These are phyloP conservation scores for Drosophila pandora DNA, from an alignment of 1,140 invertebrate genomes.

Conservation along the genomic window DNA sequence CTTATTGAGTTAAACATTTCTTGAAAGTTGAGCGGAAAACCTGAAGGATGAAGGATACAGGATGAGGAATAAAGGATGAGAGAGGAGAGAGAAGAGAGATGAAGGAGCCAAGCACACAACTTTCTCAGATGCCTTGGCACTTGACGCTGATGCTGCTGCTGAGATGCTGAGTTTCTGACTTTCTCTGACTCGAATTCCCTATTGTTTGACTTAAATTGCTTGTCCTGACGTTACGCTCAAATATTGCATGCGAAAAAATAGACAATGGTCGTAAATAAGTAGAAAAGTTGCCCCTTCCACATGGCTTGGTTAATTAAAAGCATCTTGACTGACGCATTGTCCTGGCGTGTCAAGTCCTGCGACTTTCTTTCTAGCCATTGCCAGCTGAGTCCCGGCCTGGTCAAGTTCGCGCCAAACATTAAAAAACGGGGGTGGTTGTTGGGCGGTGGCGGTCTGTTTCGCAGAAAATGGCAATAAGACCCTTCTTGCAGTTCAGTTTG, in stretches of 20 bases:
- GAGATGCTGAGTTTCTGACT: not conserved
- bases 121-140: conserved; percentile 33
- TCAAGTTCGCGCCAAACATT: conserved; percentile 52
- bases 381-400: conserved; percentile 38
- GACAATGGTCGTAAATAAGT: conserved; percentile 58
- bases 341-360: conserved; percentile 47
- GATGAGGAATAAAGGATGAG: not conserved
- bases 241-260: conserved; percentile 65
- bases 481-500: conserved; percentile 13
- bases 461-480: conserved; percentile 3
- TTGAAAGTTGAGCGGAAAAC: conserved; percentile 32
- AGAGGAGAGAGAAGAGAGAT: not conserved
- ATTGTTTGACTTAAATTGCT: conserved; percentile 57
- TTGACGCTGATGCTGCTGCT: conserved; percentile 31
- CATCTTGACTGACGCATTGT: conserved; percentile 54
- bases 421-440: conserved; percentile 11
- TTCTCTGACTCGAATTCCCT: conserved; percentile 40
- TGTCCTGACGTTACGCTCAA: conserved; percentile 54
- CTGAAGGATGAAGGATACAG: conserved; percentile 1
- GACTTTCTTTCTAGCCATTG: conserved; percentile 24
- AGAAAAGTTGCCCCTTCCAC: conserved; percentile 31
- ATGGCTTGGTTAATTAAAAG: conserved; percentile 68
- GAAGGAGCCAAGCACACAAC: conserved; percentile 11
- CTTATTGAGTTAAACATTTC: conserved; percentile 80
- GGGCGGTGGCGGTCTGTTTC: no score